Evolutionary conservation across 2,797 vertebrate species (phyloP).

Genomic region (Phoeniculus purpureus): DNA sequence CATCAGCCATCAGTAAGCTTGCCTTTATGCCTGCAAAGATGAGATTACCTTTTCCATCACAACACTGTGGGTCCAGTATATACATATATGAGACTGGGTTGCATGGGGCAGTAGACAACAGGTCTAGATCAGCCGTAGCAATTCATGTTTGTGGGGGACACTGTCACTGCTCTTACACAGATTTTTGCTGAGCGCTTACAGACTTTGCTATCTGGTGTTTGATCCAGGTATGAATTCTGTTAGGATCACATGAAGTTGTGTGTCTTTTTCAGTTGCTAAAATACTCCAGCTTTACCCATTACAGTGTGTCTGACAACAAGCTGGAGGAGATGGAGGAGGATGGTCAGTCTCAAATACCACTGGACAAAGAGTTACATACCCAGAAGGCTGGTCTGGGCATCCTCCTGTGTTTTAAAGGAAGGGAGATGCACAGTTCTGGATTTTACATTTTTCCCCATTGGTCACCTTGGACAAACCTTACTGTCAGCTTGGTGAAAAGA

Average conservation of each 20-base stretch:
- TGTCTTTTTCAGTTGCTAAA: not conserved
- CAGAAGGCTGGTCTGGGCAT: not conserved
- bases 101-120: not conserved
- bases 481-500: not conserved
- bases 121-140: not conserved
- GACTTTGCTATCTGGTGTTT: not conserved
- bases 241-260: not conserved
- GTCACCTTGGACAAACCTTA: not conserved
- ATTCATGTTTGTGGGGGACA: not conserved
- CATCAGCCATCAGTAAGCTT: not conserved
- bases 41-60: not conserved
- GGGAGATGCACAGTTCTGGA: not conserved
- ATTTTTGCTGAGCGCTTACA: not conserved
- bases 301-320: rapidly evolving
- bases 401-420: not conserved
- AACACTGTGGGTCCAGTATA: not conserved
- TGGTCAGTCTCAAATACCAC: not conserved
- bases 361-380: not conserved
- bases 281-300: not conserved
- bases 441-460: not conserved
- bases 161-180: not conserved
- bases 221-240: not conserved
- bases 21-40: not conserved
- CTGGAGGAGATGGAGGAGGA: not conserved
- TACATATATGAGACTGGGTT: not conserved